Evolutionary conservation across 2,797 vertebrate species (phyloP).

Genomic region (Chloroceryle amazona): DNA sequence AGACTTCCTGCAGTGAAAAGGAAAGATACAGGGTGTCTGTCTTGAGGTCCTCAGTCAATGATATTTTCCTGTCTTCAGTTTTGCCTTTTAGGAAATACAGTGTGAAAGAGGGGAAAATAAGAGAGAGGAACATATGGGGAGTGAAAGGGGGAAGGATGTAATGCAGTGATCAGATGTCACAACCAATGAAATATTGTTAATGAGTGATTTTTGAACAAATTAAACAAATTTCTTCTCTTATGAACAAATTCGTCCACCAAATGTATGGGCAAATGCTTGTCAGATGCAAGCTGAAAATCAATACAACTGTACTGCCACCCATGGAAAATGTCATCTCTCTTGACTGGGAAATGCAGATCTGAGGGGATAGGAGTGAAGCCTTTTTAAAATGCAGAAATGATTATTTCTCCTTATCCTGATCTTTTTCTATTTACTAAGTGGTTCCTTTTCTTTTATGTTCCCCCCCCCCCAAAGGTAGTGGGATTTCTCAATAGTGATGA

Average conservation of each 20-base stretch:
- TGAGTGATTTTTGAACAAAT: background rate
- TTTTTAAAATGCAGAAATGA: background rate
- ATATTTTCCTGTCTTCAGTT: background rate
- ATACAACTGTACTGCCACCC: background rate
- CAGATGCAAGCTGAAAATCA: background rate
- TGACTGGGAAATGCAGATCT: background rate
- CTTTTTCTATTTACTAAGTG: background rate
- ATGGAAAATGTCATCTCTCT: background rate
- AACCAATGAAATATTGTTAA: background rate
- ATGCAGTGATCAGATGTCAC: background rate
- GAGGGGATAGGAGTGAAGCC: background rate
- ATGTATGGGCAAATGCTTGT: background rate
- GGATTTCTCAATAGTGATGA: conserved; percentile 1
- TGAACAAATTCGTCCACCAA: background rate
- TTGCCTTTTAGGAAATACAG: fast-evolving
- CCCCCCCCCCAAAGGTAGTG: background rate
- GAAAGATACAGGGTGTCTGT: background rate
- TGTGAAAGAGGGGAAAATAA: background rate
- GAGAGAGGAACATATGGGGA: background rate
- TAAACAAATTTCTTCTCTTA: background rate
- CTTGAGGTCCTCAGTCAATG: background rate
- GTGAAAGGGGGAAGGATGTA: background rate
- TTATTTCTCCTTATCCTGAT: background rate
- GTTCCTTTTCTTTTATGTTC: background rate
- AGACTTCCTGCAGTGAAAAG: background rate